Percentiles rank a stretch among this genome's conserved stretches.
These are phyloP conservation scores for Ageneiosus marmoratus DNA, from an alignment of 2,113 vertebrate species.

Conservation along the genomic window DNA sequence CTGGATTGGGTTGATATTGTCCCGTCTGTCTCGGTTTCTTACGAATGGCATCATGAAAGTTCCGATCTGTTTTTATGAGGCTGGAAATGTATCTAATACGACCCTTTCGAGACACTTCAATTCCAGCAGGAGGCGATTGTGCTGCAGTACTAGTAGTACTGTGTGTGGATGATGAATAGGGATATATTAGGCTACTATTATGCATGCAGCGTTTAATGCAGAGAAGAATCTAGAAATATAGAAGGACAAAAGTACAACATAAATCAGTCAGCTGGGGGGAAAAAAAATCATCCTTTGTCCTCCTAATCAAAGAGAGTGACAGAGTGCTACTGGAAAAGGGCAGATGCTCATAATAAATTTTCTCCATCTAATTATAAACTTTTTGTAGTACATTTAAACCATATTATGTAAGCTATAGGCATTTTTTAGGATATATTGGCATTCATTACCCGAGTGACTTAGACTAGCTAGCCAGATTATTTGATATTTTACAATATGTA, in stretches of 20 bases:
- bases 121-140: neutral
- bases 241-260: neutral
- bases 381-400: neutral
- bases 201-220: neutral
- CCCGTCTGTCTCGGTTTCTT: slow-evolving; percentile 14
- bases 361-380: neutral
- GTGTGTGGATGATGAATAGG: neutral
- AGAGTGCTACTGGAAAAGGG: neutral
- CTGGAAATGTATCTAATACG: neutral
- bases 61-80: slow-evolving; percentile 23
- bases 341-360: neutral
- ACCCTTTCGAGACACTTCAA: neutral
- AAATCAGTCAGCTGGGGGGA: neutral
- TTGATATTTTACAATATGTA: neutral
- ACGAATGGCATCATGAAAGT: slow-evolving; percentile 21
- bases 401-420: neutral
- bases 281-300: neutral
- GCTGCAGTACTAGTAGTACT: neutral
- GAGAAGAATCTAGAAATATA: neutral
- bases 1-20: neutral
- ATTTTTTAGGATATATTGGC: neutral
- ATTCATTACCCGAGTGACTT: neutral
- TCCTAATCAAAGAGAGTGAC: neutral
- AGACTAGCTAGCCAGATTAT: neutral
- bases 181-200: neutral